phyloP scores from a whole-genome alignment of 2,113 vertebrate genomes.

The Sprattus sprattus region DNA sequence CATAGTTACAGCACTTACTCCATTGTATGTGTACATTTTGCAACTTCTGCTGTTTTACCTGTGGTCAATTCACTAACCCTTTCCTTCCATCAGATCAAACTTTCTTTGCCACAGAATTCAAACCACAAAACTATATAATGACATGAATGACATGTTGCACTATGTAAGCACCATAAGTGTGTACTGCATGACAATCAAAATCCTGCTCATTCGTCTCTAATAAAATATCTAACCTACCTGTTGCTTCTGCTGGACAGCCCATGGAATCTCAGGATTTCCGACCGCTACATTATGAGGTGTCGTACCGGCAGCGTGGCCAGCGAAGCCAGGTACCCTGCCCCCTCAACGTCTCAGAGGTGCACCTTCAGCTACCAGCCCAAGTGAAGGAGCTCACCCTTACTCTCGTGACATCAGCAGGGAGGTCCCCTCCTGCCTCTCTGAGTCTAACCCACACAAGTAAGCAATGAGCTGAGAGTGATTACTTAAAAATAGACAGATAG shows the following conservation, averaged over 20 bases:
- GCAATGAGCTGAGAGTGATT: not conserved
- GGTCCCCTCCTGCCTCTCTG: constrained; percentile 59
- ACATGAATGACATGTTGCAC: not conserved
- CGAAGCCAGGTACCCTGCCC: constrained; percentile 41
- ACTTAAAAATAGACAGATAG: not conserved
- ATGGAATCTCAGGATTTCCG: constrained; percentile 52
- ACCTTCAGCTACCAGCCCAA: constrained; percentile 47
- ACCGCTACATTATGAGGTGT: constrained; percentile 53
- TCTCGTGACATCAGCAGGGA: constrained; percentile 62
- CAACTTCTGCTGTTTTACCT: not conserved
- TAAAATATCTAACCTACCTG: not conserved
- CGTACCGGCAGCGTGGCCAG: constrained; percentile 35
- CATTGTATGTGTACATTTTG: not conserved
- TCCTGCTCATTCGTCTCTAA: not conserved
- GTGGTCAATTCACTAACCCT: not conserved
- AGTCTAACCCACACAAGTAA: constrained; percentile 63
- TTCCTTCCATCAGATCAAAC: not conserved
- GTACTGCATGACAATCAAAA: not conserved
- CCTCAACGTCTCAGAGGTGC: constrained; percentile 35
- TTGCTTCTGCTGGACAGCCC: constrained; percentile 50
- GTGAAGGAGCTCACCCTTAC: constrained; percentile 53
- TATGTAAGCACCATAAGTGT: not conserved
- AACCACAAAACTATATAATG: not conserved
- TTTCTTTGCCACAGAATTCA: not conserved
- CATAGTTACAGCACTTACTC: not conserved